phyloP scores from a whole-genome alignment of 2,797 vertebrate genomes.

The Tolypeutes matacus region DNA sequence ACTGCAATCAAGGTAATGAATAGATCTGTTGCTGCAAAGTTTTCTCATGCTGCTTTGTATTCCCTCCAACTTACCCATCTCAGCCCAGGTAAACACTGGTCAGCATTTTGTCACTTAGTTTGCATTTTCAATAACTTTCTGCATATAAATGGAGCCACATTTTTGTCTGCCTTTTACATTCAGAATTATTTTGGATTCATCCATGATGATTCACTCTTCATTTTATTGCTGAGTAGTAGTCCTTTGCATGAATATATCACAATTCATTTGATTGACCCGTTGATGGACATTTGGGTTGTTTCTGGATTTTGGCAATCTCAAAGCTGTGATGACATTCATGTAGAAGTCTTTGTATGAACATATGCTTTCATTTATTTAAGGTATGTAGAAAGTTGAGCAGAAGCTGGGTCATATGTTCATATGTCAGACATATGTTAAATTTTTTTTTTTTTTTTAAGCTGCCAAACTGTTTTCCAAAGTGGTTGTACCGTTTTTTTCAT shows the following conservation, averaged over 20 bases:
- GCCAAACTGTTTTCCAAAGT: background rate
- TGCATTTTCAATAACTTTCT: background rate
- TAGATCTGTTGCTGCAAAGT: background rate
- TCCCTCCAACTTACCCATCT: background rate
- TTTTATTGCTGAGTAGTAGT: background rate
- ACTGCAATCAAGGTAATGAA: background rate
- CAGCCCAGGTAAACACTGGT: background rate
- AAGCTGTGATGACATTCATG: background rate
- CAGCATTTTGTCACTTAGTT: background rate
- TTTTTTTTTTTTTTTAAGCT: background rate
- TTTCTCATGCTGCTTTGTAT: background rate
- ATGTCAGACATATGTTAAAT: background rate
- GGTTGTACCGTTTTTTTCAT: background rate
- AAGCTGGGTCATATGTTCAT: background rate
- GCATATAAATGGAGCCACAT: background rate
- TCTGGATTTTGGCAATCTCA: background rate
- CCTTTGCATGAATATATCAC: background rate
- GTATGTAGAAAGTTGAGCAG: background rate
- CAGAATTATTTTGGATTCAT: background rate
- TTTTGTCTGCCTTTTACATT: constrained; percentile 22
- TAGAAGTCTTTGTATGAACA: background rate
- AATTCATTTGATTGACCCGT: background rate
- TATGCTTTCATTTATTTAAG: constrained; percentile 16
- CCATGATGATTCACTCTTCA: background rate
- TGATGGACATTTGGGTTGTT: background rate